A percentile compares a stretch with the other conserved stretches of the same genome.
These are phyloP conservation scores for Chaunax sp. DNA, from an alignment of 2,797 vertebrate genomes.

Conservation along the genomic window DNA sequence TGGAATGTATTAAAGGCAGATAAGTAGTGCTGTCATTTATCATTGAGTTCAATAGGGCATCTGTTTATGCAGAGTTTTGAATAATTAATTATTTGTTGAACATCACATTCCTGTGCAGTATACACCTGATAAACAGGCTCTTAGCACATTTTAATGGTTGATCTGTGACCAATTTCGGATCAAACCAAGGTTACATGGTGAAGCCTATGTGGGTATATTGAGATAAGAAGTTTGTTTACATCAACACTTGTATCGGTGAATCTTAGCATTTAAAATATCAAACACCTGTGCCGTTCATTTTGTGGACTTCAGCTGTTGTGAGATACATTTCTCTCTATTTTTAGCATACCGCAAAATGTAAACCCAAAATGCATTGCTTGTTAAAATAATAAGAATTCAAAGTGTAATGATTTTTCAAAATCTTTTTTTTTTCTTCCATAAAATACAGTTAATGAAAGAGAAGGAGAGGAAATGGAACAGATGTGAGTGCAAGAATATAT, in stretches of 20 bases:
- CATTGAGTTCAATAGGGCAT: constrained; percentile 53
- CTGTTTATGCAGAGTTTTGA: constrained; percentile 39
- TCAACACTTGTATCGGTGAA: constrained; percentile 26
- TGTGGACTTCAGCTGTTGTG: constrained; percentile 7
- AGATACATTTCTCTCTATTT: constrained; percentile 11
- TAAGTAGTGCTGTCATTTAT: constrained; percentile 45
- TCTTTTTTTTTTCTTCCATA: constrained; percentile 1
- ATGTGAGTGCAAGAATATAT: constrained; percentile 78
- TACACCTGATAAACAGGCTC: constrained; percentile 33
- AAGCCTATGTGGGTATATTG: constrained; percentile 30
- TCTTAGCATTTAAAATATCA: constrained; percentile 22
- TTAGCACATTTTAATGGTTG: constrained; percentile 46
- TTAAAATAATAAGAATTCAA: constrained; percentile 65
- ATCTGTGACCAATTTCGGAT: constrained; percentile 50
- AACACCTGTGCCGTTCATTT: constrained; percentile 25
- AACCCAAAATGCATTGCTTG: constrained; percentile 43
- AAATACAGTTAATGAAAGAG: constrained; percentile 72
- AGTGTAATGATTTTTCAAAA: constrained; percentile 54
- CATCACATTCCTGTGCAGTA: constrained; percentile 21
- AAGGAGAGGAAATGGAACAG: constrained; percentile 65
- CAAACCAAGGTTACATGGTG: constrained; percentile 41
- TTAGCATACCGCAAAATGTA: constrained; percentile 14
- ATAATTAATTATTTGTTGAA: constrained; percentile 51
- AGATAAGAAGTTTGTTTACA: constrained; percentile 54
- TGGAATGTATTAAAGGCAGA: constrained; percentile 61